Conservation (phyloP, 2,113 vertebrate genomes). For the Haemorhous mexicanus region DNA sequence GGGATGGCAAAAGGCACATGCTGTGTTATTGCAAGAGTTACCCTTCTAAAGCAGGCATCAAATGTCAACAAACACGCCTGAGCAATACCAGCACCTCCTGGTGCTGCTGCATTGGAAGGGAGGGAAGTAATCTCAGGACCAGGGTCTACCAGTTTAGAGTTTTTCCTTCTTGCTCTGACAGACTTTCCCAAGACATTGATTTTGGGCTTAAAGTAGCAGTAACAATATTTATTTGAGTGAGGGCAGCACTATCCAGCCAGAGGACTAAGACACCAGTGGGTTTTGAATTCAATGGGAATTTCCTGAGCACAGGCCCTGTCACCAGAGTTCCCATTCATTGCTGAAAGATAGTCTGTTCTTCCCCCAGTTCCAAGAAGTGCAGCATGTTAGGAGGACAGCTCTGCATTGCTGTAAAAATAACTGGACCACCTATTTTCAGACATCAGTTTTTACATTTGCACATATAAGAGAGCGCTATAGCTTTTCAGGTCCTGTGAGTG, state of each 20-base stretch:
- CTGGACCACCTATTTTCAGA: slow-evolving; percentile 37
- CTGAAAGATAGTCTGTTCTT: background rate
- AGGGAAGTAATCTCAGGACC: background rate
- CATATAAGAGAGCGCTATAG: background rate
- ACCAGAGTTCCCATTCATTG: background rate
- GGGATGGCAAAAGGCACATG: background rate
- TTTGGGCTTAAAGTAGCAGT: background rate
- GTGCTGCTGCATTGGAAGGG: background rate
- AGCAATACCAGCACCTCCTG: background rate
- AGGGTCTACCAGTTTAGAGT: background rate
- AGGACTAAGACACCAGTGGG: background rate
- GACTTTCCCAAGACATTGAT: background rate
- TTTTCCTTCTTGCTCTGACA: background rate
- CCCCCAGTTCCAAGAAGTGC: background rate
- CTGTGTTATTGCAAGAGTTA: background rate
- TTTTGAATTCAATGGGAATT: background rate
- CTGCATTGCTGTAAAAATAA: slow-evolving; percentile 15
- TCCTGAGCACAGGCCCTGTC: background rate
- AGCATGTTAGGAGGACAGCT: background rate
- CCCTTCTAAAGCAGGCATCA: background rate
- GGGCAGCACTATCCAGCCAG: background rate
- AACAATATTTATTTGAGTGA: background rate
- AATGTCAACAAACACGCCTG: background rate
- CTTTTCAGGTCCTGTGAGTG: background rate
- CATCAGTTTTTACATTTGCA: slow-evolving; percentile 10